Conservation (phyloP, 2,888 invertebrate genomes). For the Xestia rhomboidea region DNA sequence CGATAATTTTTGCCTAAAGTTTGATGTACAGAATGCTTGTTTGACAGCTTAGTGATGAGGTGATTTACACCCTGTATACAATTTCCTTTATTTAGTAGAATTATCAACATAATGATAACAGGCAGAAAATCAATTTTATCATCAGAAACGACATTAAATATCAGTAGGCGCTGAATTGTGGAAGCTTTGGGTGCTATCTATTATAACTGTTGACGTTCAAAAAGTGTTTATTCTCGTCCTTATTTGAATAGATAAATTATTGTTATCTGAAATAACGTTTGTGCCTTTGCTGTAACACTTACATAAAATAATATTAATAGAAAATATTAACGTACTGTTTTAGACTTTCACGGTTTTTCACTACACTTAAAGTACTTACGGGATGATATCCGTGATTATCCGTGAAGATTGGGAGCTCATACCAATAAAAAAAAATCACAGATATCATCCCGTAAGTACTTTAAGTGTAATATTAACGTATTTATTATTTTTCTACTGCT, state of each 20-base stretch:
- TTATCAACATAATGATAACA: not conserved
- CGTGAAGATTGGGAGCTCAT: no score
- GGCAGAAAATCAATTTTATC: conserved; percentile 9
- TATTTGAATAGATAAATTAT: not conserved
- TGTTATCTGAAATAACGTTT: not conserved
- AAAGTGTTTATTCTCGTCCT: not conserved
- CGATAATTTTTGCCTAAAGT: no score
- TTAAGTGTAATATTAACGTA: no score
- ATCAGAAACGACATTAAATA: conserved; percentile 2
- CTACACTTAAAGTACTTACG: no score
- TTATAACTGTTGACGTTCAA: not conserved
- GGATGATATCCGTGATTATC: no score
- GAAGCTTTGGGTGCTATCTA: not conserved
- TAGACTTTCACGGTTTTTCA: no score
- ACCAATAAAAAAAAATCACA: no score
- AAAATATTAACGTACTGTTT: not conserved
- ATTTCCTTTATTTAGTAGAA: not conserved
- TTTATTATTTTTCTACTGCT: not conserved
- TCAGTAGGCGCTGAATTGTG: not conserved
- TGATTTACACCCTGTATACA: no score
- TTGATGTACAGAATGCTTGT: no score
- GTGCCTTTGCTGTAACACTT: not conserved
- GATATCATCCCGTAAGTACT: no score
- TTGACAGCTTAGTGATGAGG: no score
- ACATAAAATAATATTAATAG: not conserved